A percentile compares a stretch with the other conserved stretches of the same genome.
These are phyloP conservation scores for Hyphantria cunea DNA, from an alignment of 1,140 invertebrate genomes.

Conservation along the genomic window DNA sequence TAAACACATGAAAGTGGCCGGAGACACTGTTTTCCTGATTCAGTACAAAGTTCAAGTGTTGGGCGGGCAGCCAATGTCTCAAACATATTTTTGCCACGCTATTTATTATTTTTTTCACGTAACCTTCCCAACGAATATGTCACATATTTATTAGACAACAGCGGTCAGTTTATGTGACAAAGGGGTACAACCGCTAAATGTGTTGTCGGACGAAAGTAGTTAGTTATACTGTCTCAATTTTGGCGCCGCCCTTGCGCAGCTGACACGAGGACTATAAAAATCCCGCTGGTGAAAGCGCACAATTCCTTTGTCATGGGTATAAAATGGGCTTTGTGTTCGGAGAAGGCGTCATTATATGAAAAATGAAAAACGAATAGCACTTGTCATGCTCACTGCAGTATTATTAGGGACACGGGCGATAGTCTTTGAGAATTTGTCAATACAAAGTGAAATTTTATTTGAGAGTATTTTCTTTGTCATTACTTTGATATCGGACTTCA, in stretches of 20 bases:
- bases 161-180: slow-evolving; percentile 33
- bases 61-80: slow-evolving; percentile 62
- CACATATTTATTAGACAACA: slow-evolving; percentile 2
- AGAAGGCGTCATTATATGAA: slow-evolving; percentile 70
- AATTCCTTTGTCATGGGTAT: slow-evolving; percentile 74
- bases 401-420: slow-evolving; percentile 40
- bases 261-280: slow-evolving; percentile 70
- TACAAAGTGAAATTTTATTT: slow-evolving; percentile 37
- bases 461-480: slow-evolving; percentile 1
- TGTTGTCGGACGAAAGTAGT: slow-evolving; percentile 40
- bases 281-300: slow-evolving; percentile 74
- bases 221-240: slow-evolving; percentile 71
- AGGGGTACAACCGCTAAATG: slow-evolving; percentile 36
- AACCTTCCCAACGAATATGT: slow-evolving; percentile 1
- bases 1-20: slow-evolving; percentile 61
- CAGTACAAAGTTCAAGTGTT: slow-evolving; percentile 73
- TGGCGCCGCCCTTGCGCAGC: slow-evolving; percentile 53
- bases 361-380: slow-evolving; percentile 76
- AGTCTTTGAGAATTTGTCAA: slow-evolving; percentile 42
- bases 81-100: slow-evolving; percentile 32
- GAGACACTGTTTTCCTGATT: slow-evolving; percentile 68
- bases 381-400: slow-evolving; percentile 63
- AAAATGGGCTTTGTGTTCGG: slow-evolving; percentile 71
- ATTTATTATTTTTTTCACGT: slow-evolving; percentile 45
- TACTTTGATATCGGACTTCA: not conserved